Conservation (phyloP, 1,140 invertebrate genomes). For the Tribolium castaneum region DNA sequence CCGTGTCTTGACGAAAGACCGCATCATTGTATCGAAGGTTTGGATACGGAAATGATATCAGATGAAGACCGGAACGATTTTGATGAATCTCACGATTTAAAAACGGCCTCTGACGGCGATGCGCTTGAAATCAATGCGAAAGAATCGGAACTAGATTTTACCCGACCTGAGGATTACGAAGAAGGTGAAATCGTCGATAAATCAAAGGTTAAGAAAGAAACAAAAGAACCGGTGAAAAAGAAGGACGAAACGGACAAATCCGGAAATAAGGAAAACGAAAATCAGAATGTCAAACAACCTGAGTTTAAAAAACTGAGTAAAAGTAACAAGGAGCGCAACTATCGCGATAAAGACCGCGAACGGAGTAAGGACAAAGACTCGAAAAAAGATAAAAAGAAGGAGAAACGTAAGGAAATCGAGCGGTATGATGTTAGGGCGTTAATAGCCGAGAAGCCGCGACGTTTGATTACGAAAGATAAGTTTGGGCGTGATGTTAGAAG, state of each 20-base stretch:
- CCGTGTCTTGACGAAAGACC: conserved; percentile 72
- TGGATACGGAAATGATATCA: conserved; percentile 79
- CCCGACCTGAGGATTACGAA: conserved; percentile 63
- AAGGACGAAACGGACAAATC: conserved; percentile 59
- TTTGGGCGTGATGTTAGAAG: conserved; percentile 79
- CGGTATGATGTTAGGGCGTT: conserved; percentile 84
- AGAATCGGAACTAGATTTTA: conserved; percentile 61
- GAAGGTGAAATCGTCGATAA: conserved; percentile 71
- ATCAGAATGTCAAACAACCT: conserved; percentile 64
- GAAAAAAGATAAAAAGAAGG: conserved; percentile 69
- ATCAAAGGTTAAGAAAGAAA: conserved; percentile 63
- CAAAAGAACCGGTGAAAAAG: conserved; percentile 61
- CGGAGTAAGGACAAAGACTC: conserved; percentile 60
- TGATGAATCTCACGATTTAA: conserved; percentile 66
- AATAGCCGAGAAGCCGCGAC: conserved; percentile 75
- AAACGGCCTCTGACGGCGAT: conserved; percentile 60
- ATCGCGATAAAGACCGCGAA: conserved; percentile 72
- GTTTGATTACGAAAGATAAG: conserved; percentile 74
- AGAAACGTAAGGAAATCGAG: conserved; percentile 82
- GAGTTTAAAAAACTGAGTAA: conserved; percentile 86
- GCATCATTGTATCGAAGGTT: conserved; percentile 66
- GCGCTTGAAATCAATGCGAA: conserved; percentile 63
- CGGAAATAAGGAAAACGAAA: conserved; percentile 62
- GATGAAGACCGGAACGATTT: conserved; percentile 72
- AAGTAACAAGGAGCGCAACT: conserved; percentile 83